Percentiles rank a stretch among this genome's conserved stretches.
phyloP scores from a whole-genome alignment of 2,113 vertebrate genomes.

The Panthera tigris region DNA sequence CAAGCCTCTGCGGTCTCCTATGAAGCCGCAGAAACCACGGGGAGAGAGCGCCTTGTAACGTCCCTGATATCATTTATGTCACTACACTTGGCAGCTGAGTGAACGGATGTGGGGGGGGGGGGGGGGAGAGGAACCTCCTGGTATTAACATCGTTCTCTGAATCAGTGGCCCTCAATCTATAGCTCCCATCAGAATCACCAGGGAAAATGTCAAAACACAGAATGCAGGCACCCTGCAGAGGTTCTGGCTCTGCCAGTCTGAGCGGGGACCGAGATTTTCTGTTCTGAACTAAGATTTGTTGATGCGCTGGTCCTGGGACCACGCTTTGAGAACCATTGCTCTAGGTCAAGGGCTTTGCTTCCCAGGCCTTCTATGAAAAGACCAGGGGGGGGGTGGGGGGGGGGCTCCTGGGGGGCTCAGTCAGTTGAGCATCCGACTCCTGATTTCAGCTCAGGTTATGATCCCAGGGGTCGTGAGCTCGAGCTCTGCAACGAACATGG shows the following conservation, averaged over 20 bases:
- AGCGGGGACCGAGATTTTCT: background rate
- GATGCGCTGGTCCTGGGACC: background rate
- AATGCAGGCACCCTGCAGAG: background rate
- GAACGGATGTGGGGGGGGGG: rapidly evolving
- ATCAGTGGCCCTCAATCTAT: background rate
- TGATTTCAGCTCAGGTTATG: too few relatives aligned
- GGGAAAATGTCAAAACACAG: background rate
- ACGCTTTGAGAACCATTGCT: background rate
- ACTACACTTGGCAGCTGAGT: background rate
- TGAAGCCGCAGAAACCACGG: background rate
- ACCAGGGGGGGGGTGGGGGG: background rate
- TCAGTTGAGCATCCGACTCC: too few relatives aligned
- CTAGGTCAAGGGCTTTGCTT: background rate
- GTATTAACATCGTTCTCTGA: background rate
- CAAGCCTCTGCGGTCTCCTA: rapidly evolving
- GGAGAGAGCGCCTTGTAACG: rapidly evolving
- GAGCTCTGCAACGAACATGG: too few relatives aligned
- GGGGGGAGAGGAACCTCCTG: background rate
- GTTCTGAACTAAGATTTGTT: background rate
- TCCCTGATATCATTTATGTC: rapidly evolving
- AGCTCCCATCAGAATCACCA: background rate
- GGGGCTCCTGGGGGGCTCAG: too few relatives aligned
- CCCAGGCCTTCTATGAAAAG: background rate
- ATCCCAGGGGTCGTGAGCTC: too few relatives aligned
- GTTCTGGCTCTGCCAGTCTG: background rate